Conservation (phyloP, 2,113 vertebrate genomes). For the Zapornia atra region DNA sequence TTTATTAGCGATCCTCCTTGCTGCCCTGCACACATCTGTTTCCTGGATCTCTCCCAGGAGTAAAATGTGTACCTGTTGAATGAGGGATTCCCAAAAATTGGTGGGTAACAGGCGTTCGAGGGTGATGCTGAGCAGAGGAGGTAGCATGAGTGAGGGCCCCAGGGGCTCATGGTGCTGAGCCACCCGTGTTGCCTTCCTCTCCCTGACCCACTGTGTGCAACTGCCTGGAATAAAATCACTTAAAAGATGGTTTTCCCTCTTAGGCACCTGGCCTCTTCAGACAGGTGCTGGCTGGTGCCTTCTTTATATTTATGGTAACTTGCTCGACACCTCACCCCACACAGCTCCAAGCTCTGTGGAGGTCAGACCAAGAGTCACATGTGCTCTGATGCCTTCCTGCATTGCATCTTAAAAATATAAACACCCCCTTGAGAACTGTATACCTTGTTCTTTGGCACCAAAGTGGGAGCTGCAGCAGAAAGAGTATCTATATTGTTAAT, state of each 20-base stretch:
- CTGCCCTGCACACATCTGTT: background rate
- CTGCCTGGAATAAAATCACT: background rate
- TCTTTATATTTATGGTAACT: background rate
- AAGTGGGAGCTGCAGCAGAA: background rate
- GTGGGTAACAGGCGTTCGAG: background rate
- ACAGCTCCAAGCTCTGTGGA: background rate
- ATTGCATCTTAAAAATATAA: background rate
- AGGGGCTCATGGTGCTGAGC: background rate
- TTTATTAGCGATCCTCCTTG: background rate
- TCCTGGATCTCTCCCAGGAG: background rate
- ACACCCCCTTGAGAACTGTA: background rate
- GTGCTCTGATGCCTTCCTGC: background rate
- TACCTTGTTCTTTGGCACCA: background rate
- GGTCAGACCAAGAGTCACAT: background rate
- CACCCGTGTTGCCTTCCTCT: background rate
- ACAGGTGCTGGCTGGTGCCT: background rate
- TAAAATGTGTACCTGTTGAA: background rate
- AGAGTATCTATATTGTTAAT: background rate
- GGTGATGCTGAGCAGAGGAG: background rate
- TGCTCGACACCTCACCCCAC: background rate
- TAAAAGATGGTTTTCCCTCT: background rate
- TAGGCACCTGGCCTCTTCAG: background rate
- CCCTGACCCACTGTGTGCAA: background rate
- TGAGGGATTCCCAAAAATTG: background rate
- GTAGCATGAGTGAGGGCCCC: background rate